phyloP scores from a whole-genome alignment of 2,888 invertebrate genomes.

The Drosophila longiperda region DNA sequence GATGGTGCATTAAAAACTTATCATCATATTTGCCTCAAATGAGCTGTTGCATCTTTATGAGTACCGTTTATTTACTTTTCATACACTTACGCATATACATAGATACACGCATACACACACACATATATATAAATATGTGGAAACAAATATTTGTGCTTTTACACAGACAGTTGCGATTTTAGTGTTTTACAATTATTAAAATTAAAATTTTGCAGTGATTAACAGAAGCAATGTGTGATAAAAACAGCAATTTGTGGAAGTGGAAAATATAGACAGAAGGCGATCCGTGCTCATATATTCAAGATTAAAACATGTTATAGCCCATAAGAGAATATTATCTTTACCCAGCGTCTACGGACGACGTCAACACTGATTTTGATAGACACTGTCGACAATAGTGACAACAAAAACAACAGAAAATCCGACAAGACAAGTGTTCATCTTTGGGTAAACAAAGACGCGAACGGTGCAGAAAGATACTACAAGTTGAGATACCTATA shows the following conservation, averaged over 20 bases:
- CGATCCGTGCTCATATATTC: slow-evolving; percentile 18
- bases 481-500: slow-evolving; percentile 5
- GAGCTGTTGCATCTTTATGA: background rate
- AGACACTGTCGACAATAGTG: slow-evolving; percentile 28
- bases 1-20: slow-evolving; percentile 20
- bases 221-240: slow-evolving; percentile 55
- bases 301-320: slow-evolving; percentile 55
- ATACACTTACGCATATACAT: background rate
- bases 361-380: slow-evolving; percentile 27
- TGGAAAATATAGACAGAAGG: slow-evolving; percentile 21
- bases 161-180: slow-evolving; percentile 20
- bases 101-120: background rate
- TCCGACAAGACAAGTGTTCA: slow-evolving; percentile 11
- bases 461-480: slow-evolving; percentile 9
- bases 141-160: slow-evolving; percentile 1
- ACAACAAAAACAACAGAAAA: slow-evolving; percentile 13
- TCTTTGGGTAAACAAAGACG: slow-evolving; percentile 7
- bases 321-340: slow-evolving; percentile 52
- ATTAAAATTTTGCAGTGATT: slow-evolving; percentile 48
- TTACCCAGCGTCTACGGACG: slow-evolving; percentile 20
- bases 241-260: slow-evolving; percentile 27
- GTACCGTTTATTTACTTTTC: slow-evolving; percentile 23
- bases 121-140: background rate
- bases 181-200: slow-evolving; percentile 8
- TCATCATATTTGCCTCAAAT: slow-evolving; percentile 5